Percentiles rank a stretch among this genome's conserved stretches.
Conservation (phyloP, 2,797 vertebrate genomes). For the Xyrichtys novacula region DNA sequence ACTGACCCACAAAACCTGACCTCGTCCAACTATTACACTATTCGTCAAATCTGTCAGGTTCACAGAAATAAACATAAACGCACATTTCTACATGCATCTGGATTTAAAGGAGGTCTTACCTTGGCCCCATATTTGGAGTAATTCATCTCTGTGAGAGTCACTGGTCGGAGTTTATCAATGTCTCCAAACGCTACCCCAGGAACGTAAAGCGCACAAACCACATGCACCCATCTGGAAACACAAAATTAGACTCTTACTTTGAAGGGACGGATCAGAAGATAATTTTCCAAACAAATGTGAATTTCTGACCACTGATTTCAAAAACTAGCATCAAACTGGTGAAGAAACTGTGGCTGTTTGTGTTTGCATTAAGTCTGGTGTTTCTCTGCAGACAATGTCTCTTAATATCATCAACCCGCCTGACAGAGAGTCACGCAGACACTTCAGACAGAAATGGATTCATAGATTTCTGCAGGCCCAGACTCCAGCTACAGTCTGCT, state of each 20-base stretch:
- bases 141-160: slow-evolving; percentile 99
- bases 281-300: slow-evolving; percentile 13
- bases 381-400: slow-evolving; percentile 53
- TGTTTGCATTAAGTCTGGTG: slow-evolving; percentile 40
- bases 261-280: too few relatives aligned
- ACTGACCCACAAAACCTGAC: too few relatives aligned
- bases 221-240: slow-evolving; percentile 95
- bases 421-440: slow-evolving; percentile 56
- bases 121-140: slow-evolving; percentile 99
- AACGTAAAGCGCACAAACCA: slow-evolving; percentile 98
- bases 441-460: slow-evolving; percentile 71
- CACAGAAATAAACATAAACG: neutral
- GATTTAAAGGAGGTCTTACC: slow-evolving; percentile 80
- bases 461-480: slow-evolving; percentile 72
- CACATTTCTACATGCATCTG: neutral
- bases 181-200: slow-evolving; percentile 99
- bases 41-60: slow-evolving; percentile 1
- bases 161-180: slow-evolving; percentile 97
- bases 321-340: slow-evolving; percentile 28
- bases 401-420: slow-evolving; percentile 57
- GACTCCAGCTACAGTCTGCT: slow-evolving; percentile 72
- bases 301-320: slow-evolving; percentile 27
- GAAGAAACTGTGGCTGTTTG: slow-evolving; percentile 32
- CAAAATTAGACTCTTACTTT: slow-evolving; percentile 4
- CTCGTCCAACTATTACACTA: too few relatives aligned